Percentiles rank a stretch among this genome's conserved stretches.
Conservation (phyloP, 2,797 vertebrate species). For the Sphenodon punctatus region DNA sequence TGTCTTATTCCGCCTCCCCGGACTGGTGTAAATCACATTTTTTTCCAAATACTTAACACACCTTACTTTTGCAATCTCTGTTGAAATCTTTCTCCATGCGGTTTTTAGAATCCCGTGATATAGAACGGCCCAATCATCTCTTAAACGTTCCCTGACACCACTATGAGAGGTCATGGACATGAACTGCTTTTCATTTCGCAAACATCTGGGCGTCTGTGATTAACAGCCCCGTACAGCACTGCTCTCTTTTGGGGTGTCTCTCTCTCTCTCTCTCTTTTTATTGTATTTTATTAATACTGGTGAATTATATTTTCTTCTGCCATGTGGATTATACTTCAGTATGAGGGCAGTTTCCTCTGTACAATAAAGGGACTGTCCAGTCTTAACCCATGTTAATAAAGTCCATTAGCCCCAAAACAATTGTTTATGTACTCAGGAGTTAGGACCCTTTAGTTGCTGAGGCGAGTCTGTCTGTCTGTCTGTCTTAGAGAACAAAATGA, state of each 20-base stretch:
- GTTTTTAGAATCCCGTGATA: conserved; percentile 69
- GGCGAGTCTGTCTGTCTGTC: not conserved
- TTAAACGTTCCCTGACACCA: conserved; percentile 75
- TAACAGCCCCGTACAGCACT: conserved; percentile 69
- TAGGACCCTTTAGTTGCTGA: not conserved
- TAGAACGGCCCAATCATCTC: conserved; percentile 73
- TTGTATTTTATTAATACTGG: conserved; percentile 77
- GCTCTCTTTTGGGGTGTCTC: no score
- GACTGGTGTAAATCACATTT: not conserved
- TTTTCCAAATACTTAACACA: conserved; percentile 18
- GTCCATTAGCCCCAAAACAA: not conserved
- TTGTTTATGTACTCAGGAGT: not conserved
- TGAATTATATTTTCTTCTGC: conserved; percentile 77
- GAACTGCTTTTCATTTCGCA: conserved; percentile 74
- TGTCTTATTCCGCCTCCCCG: not conserved
- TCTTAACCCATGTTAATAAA: conserved; percentile 52
- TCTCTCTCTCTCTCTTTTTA: conserved; percentile 71
- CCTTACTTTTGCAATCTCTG: conserved; percentile 34
- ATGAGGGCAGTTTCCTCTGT: conserved; percentile 67
- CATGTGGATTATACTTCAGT: conserved; percentile 67
- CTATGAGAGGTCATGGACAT: conserved; percentile 65
- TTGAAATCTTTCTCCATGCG: conserved; percentile 34
- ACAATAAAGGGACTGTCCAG: conserved; percentile 15
- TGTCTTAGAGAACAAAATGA: not conserved
- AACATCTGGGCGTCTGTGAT: conserved; percentile 80